Evolutionary conservation across 2,888 invertebrate species (phyloP).

Genomic region (Strigamia crassipes): DNA sequence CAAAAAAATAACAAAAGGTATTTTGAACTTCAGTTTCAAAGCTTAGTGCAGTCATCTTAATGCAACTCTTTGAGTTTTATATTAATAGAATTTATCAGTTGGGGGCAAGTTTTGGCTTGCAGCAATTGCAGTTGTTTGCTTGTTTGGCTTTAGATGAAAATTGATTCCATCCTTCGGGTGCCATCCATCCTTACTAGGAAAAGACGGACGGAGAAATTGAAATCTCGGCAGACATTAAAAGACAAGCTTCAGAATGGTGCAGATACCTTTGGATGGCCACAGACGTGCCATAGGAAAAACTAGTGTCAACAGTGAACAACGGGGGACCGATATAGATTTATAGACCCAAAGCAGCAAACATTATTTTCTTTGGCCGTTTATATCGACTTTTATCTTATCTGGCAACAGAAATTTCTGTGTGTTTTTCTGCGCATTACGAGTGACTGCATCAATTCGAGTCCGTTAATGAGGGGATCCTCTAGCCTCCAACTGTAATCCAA

Average conservation of each 20-base stretch:
- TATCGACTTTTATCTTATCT: constrained; percentile 25
- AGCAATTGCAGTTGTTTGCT: constrained; percentile 38
- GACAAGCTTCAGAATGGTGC: constrained; percentile 16
- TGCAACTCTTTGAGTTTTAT: not conserved
- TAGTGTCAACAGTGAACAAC: constrained; percentile 38
- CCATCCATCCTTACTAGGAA: constrained; percentile 38
- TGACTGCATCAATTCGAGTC: constrained; percentile 20
- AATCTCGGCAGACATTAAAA: constrained; percentile 36
- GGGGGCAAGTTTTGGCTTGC: not conserved
- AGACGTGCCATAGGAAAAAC: not conserved
- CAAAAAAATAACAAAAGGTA: no score
- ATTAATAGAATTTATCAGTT: constrained; percentile 2
- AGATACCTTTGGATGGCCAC: constrained; percentile 35
- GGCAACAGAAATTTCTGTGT: not conserved
- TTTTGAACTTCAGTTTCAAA: not conserved
- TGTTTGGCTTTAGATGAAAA: constrained; percentile 35
- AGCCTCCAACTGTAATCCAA: constrained; percentile 24
- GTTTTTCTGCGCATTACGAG: constrained; percentile 23
- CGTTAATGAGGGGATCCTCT: constrained; percentile 27
- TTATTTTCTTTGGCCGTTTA: not conserved
- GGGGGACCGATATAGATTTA: constrained; percentile 32
- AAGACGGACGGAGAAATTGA: constrained; percentile 34
- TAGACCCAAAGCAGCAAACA: not conserved
- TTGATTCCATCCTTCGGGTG: constrained; percentile 38
- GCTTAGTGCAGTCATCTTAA: not conserved